Percentiles rank a stretch among this genome's conserved stretches.
Evolutionary conservation across 2,113 vertebrate species (phyloP).

Genomic region (Dromas ardeola): DNA sequence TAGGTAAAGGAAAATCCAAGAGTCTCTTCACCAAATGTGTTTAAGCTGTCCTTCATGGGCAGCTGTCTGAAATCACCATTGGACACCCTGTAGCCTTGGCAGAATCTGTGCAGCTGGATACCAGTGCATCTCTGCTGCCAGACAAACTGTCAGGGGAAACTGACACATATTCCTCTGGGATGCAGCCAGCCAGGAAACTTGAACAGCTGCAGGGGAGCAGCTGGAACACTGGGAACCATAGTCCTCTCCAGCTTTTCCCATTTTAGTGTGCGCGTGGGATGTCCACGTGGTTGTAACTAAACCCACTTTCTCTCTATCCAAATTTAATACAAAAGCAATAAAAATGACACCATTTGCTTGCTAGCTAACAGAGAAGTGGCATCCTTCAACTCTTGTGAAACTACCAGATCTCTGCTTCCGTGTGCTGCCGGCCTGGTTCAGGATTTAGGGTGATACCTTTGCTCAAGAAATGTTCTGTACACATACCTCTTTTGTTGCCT

Average conservation of each 20-base stretch:
- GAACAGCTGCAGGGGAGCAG: neutral
- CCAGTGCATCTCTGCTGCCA: neutral
- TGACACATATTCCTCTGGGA: neutral
- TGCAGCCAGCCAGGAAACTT: neutral
- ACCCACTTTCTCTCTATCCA: neutral
- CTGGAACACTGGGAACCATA: neutral
- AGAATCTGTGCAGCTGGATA: neutral
- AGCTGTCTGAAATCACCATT: neutral
- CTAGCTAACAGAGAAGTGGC: neutral
- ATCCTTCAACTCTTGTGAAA: neutral
- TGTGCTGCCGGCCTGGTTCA: neutral
- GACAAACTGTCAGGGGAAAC: neutral
- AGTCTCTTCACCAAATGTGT: fast-evolving
- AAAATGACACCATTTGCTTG: neutral
- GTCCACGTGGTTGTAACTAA: neutral
- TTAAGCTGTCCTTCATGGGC: neutral
- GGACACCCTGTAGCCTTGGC: neutral
- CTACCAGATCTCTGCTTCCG: neutral
- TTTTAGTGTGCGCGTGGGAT: neutral
- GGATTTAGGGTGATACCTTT: neutral
- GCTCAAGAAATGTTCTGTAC: neutral
- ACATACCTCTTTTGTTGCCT: constrained; percentile 87
- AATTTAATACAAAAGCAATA: neutral
- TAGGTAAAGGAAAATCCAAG: neutral
- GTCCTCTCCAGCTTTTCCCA: neutral